These are phyloP conservation scores for Agonopterix arenella DNA, from an alignment of 2,888 invertebrate species.

Conservation along the genomic window DNA sequence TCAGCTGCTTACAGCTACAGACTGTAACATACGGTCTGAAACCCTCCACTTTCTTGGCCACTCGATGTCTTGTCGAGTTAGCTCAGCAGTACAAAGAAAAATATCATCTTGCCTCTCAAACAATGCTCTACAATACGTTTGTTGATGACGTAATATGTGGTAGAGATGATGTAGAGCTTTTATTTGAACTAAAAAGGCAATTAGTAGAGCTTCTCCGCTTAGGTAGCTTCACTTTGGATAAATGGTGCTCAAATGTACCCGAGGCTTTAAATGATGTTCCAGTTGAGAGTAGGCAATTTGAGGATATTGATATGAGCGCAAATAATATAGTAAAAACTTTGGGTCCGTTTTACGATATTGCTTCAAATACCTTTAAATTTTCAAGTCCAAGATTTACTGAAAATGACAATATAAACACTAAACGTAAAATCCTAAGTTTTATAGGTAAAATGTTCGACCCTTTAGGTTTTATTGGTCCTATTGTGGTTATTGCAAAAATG, in stretches of 20 bases:
- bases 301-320: conserved; percentile 2
- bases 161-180: neutral
- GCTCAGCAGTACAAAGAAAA: too few relatives aligned
- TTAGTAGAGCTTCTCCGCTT: neutral
- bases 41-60: too few relatives aligned
- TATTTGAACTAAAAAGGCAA: neutral
- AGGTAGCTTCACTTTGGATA: neutral
- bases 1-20: too few relatives aligned
- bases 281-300: neutral
- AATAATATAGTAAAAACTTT: too few relatives aligned
- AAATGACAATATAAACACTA: conserved; percentile 3
- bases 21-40: too few relatives aligned
- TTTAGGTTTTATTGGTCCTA: conserved; percentile 11
- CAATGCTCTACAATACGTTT: too few relatives aligned
- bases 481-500: conserved; percentile 9
- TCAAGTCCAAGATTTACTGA: neutral
- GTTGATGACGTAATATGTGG: conserved; percentile 2
- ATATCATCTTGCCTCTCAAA: too few relatives aligned
- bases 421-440: conserved; percentile 11
- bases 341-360: conserved; percentile 7
- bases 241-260: neutral
- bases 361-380: conserved; percentile 3
- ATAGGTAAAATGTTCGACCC: conserved; percentile 14
- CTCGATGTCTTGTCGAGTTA: too few relatives aligned
- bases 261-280: neutral